A percentile compares a stretch with the other conserved stretches of the same genome.
These are phyloP conservation scores for Taurulus bubalis DNA, from an alignment of 2,113 vertebrate species.

Conservation along the genomic window DNA sequence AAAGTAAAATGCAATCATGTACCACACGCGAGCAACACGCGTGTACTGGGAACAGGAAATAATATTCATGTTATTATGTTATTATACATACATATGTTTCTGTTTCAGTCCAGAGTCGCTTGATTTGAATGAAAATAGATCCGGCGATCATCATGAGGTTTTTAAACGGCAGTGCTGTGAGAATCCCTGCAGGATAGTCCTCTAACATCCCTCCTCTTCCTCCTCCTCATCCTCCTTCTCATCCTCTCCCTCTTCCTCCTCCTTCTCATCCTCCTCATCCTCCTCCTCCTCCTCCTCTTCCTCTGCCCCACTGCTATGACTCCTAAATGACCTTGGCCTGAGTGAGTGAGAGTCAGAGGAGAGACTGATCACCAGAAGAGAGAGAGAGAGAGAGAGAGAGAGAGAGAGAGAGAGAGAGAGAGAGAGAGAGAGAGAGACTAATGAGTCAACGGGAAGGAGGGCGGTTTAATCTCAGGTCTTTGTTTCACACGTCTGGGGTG, in stretches of 20 bases:
- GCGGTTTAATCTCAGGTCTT: slow-evolving; percentile 73
- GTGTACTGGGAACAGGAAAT: slow-evolving; percentile 44
- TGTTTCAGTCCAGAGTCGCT: not conserved
- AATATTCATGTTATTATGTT: too few species aligned
- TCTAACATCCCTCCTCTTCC: slow-evolving; percentile 32
- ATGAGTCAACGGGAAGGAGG: slow-evolving; percentile 69
- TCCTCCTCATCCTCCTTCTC: not conserved
- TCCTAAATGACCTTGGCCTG: slow-evolving; percentile 74
- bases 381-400: slow-evolving; percentile 43
- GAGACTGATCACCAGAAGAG: slow-evolving; percentile 49
- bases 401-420: slow-evolving; percentile 48
- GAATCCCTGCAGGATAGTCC: slow-evolving; percentile 46
- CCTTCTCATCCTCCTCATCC: slow-evolving; percentile 14
- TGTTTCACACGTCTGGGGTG: slow-evolving; percentile 63
- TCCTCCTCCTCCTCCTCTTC: slow-evolving; percentile 22
- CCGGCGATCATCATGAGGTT: too few species aligned
- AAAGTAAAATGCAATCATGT: slow-evolving; percentile 79
- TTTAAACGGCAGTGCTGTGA: slow-evolving; percentile 31
- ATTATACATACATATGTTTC: not conserved
- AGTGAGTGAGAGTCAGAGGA: slow-evolving; percentile 57
- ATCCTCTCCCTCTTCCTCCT: slow-evolving; percentile 28
- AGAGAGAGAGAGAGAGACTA: slow-evolving; percentile 63
- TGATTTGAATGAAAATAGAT: slow-evolving; percentile 50
- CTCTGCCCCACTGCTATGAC: slow-evolving; percentile 40
- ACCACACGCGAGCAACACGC: slow-evolving; percentile 51